phyloP scores from a whole-genome alignment of 2,113 vertebrate species.

The Neomonachus schauinslandi region DNA sequence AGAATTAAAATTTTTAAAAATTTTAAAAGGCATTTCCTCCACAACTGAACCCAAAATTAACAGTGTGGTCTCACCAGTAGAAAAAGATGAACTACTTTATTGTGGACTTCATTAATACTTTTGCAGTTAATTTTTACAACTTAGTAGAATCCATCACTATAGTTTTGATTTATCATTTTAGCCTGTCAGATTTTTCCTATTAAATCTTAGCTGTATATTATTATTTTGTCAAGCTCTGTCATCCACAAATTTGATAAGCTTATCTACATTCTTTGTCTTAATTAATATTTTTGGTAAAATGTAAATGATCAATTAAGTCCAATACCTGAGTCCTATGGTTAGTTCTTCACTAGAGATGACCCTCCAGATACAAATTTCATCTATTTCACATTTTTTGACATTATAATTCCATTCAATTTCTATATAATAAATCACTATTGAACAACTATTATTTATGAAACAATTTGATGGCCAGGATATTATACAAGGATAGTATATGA shows the following conservation, averaged over 20 bases:
- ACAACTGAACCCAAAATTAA: not conserved
- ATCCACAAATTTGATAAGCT: constrained; percentile 33
- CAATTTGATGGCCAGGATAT: not conserved
- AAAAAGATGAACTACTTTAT: not conserved
- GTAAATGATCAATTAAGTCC: constrained; percentile 4
- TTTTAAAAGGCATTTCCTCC: not conserved
- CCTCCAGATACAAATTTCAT: not conserved
- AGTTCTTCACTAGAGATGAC: not conserved
- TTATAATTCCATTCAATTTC: constrained; percentile 15
- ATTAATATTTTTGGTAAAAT: constrained; percentile 11
- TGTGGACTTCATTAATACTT: not conserved
- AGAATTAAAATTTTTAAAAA: not conserved
- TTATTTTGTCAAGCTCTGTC: not conserved
- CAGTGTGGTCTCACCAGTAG: not conserved
- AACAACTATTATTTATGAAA: constrained; percentile 4
- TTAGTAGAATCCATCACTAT: not conserved
- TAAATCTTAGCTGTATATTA: not conserved
- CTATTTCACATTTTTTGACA: not conserved
- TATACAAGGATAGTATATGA: not conserved
- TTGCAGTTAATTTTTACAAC: not conserved
- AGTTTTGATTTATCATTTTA: constrained; percentile 2
- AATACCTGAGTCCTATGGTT: not conserved
- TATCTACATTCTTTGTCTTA: constrained; percentile 24
- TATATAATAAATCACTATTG: not conserved
- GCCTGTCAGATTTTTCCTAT: not conserved